Percentiles rank a stretch among this genome's conserved stretches.
Conservation (phyloP, 2,888 invertebrate species). For the Spodoptera littoralis region DNA sequence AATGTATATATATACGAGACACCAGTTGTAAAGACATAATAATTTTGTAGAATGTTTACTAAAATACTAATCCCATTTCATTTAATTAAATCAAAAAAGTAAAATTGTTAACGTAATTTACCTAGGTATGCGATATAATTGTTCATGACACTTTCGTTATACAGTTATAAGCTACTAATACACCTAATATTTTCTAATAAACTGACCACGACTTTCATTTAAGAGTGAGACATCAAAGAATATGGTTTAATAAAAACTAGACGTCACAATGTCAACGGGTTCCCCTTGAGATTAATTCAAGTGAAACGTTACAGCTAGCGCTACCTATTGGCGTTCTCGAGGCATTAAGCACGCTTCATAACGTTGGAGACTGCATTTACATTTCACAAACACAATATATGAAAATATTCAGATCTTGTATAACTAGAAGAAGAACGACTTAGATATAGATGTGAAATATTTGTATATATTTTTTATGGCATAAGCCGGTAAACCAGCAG, state of each 20-base stretch:
- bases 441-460: no score
- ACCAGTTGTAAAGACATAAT: no score
- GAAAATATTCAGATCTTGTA: background rate
- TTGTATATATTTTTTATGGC: no score
- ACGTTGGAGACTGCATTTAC: slow-evolving; percentile 24
- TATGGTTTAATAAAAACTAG: slow-evolving; percentile 18
- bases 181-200: background rate
- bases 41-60: no score
- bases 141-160: background rate
- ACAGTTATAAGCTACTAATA: background rate
- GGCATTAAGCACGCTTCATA: slow-evolving; percentile 37
- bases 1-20: no score
- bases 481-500: no score
- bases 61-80: no score
- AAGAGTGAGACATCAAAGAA: slow-evolving; percentile 8
- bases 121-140: no score
- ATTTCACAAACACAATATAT: slow-evolving; percentile 10
- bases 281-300: slow-evolving; percentile 25
- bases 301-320: slow-evolving; percentile 28
- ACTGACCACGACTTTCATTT: slow-evolving; percentile 11
- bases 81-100: no score
- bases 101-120: no score
- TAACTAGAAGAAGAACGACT: no score
- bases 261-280: slow-evolving; percentile 19
- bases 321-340: slow-evolving; percentile 50